Evolutionary conservation across 2,113 vertebrate species (phyloP).

Genomic region (Tyto alba): DNA sequence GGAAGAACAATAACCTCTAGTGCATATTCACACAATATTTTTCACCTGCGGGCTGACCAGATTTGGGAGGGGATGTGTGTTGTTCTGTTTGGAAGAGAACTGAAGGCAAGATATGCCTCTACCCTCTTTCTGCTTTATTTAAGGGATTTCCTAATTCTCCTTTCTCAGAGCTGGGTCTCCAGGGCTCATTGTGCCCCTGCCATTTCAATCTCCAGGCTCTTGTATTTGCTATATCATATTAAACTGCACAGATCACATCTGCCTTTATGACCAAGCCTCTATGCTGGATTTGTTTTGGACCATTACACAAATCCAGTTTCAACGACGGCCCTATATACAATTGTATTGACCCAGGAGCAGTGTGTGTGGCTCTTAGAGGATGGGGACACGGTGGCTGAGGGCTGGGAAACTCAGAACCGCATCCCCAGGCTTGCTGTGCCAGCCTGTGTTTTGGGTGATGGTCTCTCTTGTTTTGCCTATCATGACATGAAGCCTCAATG

Average conservation of each 20-base stretch:
- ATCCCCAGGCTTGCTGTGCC: not conserved
- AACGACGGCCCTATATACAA: not conserved
- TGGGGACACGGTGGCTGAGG: accelerated
- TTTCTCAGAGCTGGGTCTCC: not conserved
- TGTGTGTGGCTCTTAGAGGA: not conserved
- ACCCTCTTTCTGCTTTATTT: not conserved
- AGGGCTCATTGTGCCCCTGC: not conserved
- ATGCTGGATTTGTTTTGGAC: not conserved
- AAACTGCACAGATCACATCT: not conserved
- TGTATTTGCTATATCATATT: not conserved
- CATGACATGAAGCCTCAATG: not conserved
- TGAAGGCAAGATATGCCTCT: not conserved
- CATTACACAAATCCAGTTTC: not conserved
- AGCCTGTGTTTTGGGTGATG: constrained; percentile 32
- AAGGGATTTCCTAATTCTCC: not conserved
- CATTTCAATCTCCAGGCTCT: not conserved
- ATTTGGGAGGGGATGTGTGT: not conserved
- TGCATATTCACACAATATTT: constrained; percentile 35
- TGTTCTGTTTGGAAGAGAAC: not conserved
- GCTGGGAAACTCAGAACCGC: accelerated
- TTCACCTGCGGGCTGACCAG: not conserved
- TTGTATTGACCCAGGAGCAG: not conserved
- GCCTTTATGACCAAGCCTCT: not conserved
- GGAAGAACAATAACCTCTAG: constrained; percentile 35
- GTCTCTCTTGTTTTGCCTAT: constrained; percentile 33